Base-by-base conservation (phyloP, 2,113 vertebrate genomes). In the Clinocottus analis region DNA sequence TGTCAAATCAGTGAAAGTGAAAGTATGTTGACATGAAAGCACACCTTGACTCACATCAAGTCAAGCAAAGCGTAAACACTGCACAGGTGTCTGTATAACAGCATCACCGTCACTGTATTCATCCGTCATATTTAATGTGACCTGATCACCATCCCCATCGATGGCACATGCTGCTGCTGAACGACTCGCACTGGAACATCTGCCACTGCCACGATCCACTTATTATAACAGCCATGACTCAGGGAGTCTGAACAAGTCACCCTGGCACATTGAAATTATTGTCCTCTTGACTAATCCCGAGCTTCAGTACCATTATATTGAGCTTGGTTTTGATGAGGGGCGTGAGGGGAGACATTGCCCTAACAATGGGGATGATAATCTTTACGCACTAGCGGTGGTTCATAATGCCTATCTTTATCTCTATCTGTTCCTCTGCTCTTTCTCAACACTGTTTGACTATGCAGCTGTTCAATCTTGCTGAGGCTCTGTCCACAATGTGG, bases 81-180 rank as follows among this genome's bases (percentile, higher is more conserved):
- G 72, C 13, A 19, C 72, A 83, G 61, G 62, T 88, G 63, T 81
- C 67, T 65, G 63, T 65, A n/a, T 67, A 75, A 82, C 47, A 29
- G 53, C 49, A 78, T 83, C 72, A 59, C 19, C 45, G 2, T 74
- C 72, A 64, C 70, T 25, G 23, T 60, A 63, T 68, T 53, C 69
- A 84, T 73, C 63, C 64, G 67, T 85, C 71, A 65, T 49, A 66
- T 77, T 75, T 55, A 74, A 80, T 73, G 49, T 65, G 71, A 85
- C 58, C 59, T 17, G 21, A 86, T 80, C 81, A 74, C 64, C 80
- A 60, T 78, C 72, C 68, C 29, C 70, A 59, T 71, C 27, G 7
- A 60, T 27, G 39, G 25, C 55, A 49, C 39, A 59, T 45, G 66
- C 43, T 45, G 76, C 63, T 37, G 16, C 65, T 63, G 65, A 45